Percentiles rank a stretch among this genome's conserved stretches.
These are phyloP conservation scores for Corythaeola cristata DNA, from an alignment of 2,113 vertebrate species.

Conservation along the genomic window DNA sequence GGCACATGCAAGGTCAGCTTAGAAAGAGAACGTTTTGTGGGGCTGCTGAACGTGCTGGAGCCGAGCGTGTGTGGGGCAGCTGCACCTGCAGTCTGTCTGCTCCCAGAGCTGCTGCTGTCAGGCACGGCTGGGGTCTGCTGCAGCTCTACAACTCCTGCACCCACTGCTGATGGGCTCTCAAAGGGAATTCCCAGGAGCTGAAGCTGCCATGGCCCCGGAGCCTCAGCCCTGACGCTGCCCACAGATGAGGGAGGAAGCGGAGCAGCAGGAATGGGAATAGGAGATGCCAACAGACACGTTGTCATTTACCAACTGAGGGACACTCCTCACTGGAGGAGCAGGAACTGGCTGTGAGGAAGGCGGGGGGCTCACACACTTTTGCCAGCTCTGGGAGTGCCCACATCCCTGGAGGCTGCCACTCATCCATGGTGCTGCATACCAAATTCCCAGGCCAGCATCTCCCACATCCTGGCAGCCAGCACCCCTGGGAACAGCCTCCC, in stretches of 20 bases:
- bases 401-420: neutral
- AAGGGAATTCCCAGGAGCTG: neutral
- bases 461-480: neutral
- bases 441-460: neutral
- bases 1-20: neutral
- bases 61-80: neutral
- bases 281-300: neutral
- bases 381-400: neutral
- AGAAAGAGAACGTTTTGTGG: neutral
- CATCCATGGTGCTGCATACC: neutral
- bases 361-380: neutral
- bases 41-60: neutral
- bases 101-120: neutral
- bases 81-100: neutral
- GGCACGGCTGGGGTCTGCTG: rapidly evolving
- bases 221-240: neutral
- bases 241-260: neutral
- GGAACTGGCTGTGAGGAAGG: neutral
- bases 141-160: neutral
- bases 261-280: neutral
- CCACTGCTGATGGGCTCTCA: neutral
- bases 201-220: neutral
- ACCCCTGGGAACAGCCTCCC: neutral
- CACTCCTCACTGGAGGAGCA: neutral
- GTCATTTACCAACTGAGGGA: neutral